Conservation (phyloP, 2,797 vertebrate genomes). For the Spinibarbus caldwelli region DNA sequence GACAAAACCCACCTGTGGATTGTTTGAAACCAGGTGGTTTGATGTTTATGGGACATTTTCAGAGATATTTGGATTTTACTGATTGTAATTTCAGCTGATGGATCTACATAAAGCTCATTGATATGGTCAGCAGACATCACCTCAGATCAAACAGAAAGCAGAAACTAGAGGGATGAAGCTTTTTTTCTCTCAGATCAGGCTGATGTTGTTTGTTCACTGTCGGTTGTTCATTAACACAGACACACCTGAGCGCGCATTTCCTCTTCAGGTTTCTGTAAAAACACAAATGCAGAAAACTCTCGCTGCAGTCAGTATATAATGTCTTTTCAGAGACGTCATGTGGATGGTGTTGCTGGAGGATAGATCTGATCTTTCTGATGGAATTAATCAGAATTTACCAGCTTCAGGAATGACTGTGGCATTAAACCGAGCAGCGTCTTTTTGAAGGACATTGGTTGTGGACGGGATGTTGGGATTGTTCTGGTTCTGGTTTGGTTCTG, state of each 20-base stretch:
- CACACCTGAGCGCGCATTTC: constrained; percentile 55
- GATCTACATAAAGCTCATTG: neutral
- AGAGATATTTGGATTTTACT: neutral
- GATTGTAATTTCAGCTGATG: neutral
- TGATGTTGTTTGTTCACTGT: constrained; percentile 19
- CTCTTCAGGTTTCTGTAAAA: constrained; percentile 9
- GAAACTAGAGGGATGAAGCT: neutral
- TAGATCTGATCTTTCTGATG: neutral
- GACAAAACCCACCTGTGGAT: neutral
- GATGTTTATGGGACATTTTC: neutral
- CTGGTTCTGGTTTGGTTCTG: constrained; percentile 52
- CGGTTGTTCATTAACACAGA: constrained; percentile 80
- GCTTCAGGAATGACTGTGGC: neutral
- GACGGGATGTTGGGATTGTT: constrained; percentile 49
- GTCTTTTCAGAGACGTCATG: neutral
- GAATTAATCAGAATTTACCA: neutral
- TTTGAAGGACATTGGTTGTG: neutral
- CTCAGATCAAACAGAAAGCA: neutral
- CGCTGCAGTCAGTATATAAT: neutral
- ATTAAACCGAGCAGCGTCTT: too few species aligned
- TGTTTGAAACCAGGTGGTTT: neutral
- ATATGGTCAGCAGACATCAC: too few species aligned
- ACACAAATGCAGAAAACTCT: neutral
- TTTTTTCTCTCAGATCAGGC: constrained; percentile 31
- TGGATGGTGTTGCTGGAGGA: neutral